Evolutionary conservation across 2,113 vertebrate genomes (phyloP).

Genomic region (Coracopsis vasa): DNA sequence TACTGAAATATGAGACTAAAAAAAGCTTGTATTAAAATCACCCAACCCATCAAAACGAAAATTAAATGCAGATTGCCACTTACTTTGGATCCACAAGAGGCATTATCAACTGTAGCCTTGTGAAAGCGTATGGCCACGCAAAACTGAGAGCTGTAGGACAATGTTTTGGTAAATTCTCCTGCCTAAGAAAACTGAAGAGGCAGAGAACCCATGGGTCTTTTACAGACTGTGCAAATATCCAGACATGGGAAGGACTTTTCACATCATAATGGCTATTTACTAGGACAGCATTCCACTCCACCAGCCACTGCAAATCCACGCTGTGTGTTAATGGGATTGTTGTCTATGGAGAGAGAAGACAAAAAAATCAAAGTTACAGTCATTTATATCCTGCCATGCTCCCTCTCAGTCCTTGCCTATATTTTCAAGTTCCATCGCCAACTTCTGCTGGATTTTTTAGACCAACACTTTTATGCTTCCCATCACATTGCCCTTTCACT

Average conservation of each 20-base stretch:
- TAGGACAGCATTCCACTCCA: constrained; percentile 94
- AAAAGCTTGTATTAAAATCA: neutral
- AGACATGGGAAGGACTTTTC: constrained; percentile 96
- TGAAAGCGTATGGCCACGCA: constrained; percentile 96
- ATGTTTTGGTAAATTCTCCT: constrained; percentile 95
- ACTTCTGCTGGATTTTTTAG: neutral
- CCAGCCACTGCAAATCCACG: constrained; percentile 95
- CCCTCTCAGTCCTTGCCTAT: neutral
- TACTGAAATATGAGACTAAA: neutral
- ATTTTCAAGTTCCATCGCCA: neutral
- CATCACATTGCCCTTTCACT: neutral
- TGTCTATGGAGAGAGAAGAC: constrained; percentile 69
- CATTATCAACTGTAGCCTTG: constrained; percentile 91
- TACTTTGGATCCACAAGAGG: constrained; percentile 97
- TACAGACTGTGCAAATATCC: constrained; percentile 96
- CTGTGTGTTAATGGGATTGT: constrained; percentile 88
- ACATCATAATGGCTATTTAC: constrained; percentile 97
- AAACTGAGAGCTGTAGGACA: constrained; percentile 96
- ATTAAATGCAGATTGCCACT: neutral
- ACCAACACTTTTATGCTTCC: neutral
- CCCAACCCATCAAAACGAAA: neutral
- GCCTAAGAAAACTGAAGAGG: constrained; percentile 95
- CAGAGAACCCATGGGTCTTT: constrained; percentile 98
- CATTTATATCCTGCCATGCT: neutral
- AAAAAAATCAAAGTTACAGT: neutral